These are phyloP conservation scores for Brevimyrus niger DNA, from an alignment of 2,113 vertebrate species.

Conservation along the genomic window DNA sequence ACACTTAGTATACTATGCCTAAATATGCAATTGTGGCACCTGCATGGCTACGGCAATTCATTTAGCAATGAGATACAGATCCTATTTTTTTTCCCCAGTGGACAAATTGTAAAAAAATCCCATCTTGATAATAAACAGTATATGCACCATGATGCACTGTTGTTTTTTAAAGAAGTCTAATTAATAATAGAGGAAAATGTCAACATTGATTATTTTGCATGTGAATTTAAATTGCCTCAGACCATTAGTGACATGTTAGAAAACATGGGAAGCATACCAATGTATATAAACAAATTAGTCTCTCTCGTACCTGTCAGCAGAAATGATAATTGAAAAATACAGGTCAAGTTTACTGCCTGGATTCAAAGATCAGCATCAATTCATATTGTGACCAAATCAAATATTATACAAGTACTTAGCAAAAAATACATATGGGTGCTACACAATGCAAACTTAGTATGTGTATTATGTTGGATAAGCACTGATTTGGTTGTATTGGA, in stretches of 20 bases:
- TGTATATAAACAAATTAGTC: not conserved
- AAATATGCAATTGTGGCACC: not conserved
- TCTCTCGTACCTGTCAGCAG: not conserved
- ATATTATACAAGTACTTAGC: not conserved
- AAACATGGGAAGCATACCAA: not conserved
- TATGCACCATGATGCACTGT: not conserved
- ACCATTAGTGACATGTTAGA: not conserved
- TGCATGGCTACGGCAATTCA: not conserved
- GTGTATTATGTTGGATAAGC: not conserved
- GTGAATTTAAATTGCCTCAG: slow-evolving; percentile 5
- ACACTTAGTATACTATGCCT: not conserved
- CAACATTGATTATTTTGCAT: not conserved
- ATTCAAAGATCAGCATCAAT: not conserved
- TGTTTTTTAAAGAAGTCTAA: not conserved
- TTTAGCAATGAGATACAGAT: not conserved
- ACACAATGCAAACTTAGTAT: not conserved
- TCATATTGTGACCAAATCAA: not conserved
- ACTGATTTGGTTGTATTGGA: not conserved
- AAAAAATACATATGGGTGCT: not conserved
- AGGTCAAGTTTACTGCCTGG: not conserved
- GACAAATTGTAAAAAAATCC: not conserved
- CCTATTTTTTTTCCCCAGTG: not conserved
- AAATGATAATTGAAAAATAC: not conserved
- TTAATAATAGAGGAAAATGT: not conserved
- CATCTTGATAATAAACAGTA: not conserved